Conservation (phyloP, 2,113 vertebrate species). For the Sylvia atricapilla region DNA sequence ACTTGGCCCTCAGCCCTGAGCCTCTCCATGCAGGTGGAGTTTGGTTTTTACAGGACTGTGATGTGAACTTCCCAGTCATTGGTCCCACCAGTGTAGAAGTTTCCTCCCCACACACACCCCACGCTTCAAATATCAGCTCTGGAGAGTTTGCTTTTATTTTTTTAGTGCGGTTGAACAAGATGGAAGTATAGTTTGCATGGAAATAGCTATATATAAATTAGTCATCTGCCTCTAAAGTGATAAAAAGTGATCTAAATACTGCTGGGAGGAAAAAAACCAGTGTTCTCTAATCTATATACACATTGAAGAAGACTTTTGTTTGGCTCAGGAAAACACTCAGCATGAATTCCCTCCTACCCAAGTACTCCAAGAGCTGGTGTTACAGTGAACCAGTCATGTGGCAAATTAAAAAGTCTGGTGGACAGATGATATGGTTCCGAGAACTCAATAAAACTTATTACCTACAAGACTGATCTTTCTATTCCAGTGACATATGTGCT, state of each 20-base stretch:
- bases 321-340: constrained; percentile 33
- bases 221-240: not conserved
- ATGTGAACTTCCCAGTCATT: not conserved
- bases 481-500: constrained; percentile 5
- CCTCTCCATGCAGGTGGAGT: not conserved
- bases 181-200: not conserved
- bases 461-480: constrained; percentile 41
- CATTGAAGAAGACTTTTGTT: constrained; percentile 5
- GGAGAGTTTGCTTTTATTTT: not conserved
- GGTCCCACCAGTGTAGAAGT: not conserved
- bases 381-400: constrained; percentile 58
- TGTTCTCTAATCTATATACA: not conserved
- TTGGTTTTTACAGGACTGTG: not conserved
- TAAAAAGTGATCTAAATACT: constrained; percentile 21
- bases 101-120: not conserved
- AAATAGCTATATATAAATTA: constrained; percentile 21
- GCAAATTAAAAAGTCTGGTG: constrained; percentile 70
- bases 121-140: not conserved
- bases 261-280: not conserved
- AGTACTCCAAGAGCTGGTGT: constrained; percentile 30
- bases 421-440: constrained; percentile 39
- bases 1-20: not conserved
- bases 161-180: not conserved
- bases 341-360: constrained; percentile 28
- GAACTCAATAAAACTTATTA: constrained; percentile 65